Conservation (phyloP, 2,113 vertebrate species). For the Dolichallabes microphthalmus region DNA sequence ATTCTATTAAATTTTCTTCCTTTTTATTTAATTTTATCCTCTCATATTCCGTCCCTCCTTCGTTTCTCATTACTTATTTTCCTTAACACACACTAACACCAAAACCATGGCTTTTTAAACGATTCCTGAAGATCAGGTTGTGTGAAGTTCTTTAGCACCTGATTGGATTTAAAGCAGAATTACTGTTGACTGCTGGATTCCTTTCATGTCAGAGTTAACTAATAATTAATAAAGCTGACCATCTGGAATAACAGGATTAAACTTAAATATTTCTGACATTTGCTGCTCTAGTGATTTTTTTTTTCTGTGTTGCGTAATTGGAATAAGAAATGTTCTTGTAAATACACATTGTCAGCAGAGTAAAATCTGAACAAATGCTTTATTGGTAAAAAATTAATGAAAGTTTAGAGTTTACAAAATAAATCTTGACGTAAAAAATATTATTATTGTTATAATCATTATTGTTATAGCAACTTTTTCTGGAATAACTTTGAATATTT, state of each 20-base stretch:
- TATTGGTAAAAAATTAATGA: not conserved
- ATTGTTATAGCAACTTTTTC: not conserved
- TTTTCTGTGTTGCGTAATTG: not conserved
- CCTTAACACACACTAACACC: not conserved
- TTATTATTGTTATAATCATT: not conserved
- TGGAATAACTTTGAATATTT: not conserved
- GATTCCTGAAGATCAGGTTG: conserved; percentile 52
- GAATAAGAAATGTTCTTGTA: not conserved
- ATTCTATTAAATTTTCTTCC: not conserved
- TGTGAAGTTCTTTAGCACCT: conserved; percentile 64
- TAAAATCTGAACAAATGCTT: not conserved
- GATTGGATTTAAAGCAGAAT: conserved; percentile 56
- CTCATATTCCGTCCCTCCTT: not conserved
- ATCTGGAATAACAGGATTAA: conserved; percentile 64
- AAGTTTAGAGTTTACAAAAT: not conserved
- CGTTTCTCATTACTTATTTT: too few species aligned
- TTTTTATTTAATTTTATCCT: not conserved
- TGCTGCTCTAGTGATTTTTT: conserved; percentile 44
- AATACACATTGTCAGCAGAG: too few species aligned
- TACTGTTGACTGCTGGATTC: conserved; percentile 53
- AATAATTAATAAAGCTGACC: conserved; percentile 67
- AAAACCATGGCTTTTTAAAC: not conserved
- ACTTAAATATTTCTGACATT: conserved; percentile 61
- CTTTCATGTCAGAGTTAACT: conserved; percentile 68
- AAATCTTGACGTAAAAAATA: not conserved